These are phyloP conservation scores for Chondrilla cf. caribensis DNA, from an alignment of 37 sponge, comb jelly and placozoan genomes.

Conservation along the genomic window DNA sequence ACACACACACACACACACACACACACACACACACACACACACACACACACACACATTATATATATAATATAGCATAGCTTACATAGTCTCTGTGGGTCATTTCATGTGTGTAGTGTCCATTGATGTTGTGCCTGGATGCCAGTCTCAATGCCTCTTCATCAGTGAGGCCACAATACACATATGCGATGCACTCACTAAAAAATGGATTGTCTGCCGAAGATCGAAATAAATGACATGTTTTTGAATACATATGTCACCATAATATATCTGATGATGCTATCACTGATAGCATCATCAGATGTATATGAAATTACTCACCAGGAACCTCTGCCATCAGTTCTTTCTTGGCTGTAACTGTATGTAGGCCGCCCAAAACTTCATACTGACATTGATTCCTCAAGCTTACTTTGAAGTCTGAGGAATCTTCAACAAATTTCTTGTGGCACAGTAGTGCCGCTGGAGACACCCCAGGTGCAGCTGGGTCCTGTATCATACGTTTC, in stretches of 20 bases:
- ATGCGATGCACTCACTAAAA: neutral
- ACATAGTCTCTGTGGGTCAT: slow-evolving; percentile 18
- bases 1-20: no score
- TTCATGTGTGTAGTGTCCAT: slow-evolving; percentile 5
- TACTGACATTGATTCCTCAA: slow-evolving; percentile 40
- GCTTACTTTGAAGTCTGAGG: slow-evolving; percentile 5
- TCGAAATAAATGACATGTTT: neutral
- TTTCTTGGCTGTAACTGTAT: slow-evolving; percentile 15
- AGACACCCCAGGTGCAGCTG: slow-evolving; percentile 4
- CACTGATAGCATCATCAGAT: no score
- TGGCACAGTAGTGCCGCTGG: neutral
- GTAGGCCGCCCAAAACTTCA: slow-evolving; percentile 50
- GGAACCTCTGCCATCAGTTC: slow-evolving; percentile 10
- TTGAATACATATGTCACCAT: neutral
- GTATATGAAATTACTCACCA: neutral
- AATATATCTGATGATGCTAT: no score
- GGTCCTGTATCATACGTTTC: neutral
- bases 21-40: no score
- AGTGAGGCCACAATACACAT: slow-evolving; percentile 1
- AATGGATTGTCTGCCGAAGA: neutral
- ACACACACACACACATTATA: no score
- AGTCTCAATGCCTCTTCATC: neutral
- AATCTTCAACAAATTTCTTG: neutral
- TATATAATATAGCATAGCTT: no score
- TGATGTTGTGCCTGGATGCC: slow-evolving; percentile 2